phyloP scores from a whole-genome alignment of 2,113 vertebrate species.

The Thamnaconus septentrionalis region DNA sequence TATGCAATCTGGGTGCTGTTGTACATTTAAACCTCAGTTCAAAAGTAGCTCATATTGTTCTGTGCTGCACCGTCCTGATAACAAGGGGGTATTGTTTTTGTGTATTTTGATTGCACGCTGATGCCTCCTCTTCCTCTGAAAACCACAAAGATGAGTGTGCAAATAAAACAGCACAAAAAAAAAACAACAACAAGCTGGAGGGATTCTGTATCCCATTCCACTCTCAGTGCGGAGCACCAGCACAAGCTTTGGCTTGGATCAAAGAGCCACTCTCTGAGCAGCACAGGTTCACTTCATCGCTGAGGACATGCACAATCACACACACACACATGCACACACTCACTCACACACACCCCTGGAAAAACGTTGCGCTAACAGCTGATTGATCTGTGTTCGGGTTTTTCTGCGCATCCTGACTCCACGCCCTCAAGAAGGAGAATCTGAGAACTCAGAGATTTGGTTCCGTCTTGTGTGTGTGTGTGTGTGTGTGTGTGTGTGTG shows the following conservation, averaged over 20 bases:
- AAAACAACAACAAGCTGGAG: conserved; percentile 30
- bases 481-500: background rate
- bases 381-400: conserved; percentile 34
- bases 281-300: conserved; percentile 44
- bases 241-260: conserved; percentile 50
- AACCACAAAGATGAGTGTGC: conserved; percentile 12
- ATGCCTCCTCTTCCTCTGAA: background rate
- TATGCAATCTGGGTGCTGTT: no score
- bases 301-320: no score
- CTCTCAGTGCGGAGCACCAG: conserved; percentile 35
- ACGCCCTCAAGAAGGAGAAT: background rate
- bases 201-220: conserved; percentile 28
- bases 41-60: background rate
- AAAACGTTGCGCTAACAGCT: conserved; percentile 24
- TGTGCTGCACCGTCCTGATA: background rate
- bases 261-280: conserved; percentile 39
- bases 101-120: background rate
- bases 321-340: no score
- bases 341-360: background rate
- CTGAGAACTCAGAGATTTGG: no score
- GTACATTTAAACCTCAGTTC: no score
- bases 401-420: background rate
- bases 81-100: background rate
- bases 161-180: background rate
- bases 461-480: background rate